phyloP scores from a whole-genome alignment of 2,113 vertebrate genomes.

The Larimichthys crocea region DNA sequence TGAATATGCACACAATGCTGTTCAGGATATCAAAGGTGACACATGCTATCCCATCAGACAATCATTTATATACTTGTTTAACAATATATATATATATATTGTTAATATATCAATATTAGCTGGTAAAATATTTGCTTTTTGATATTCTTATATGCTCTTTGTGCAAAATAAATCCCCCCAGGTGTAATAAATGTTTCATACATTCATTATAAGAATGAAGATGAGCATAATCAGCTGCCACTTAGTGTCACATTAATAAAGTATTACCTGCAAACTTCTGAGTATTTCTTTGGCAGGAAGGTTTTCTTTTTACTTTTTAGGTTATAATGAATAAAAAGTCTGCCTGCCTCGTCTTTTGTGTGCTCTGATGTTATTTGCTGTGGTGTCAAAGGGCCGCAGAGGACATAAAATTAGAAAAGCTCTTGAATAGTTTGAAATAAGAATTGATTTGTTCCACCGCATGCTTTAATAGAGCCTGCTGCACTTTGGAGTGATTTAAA shows the following conservation, averaged over 20 bases:
- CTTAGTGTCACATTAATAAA: background rate
- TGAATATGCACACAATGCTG: background rate
- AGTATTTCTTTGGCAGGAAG: background rate
- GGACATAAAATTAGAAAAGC: constrained; percentile 45
- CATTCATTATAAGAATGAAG: no score
- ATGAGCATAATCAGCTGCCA: constrained; percentile 6
- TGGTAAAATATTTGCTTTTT: background rate
- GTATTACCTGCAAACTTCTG: background rate
- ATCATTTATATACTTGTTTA: background rate
- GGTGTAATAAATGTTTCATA: no score
- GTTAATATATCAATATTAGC: background rate
- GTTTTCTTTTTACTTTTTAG: background rate
- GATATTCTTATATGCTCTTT: background rate
- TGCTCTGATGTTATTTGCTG: constrained; percentile 26
- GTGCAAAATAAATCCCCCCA: no score
- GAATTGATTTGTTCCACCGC: constrained; percentile 11
- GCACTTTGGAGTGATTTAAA: background rate
- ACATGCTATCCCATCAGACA: background rate
- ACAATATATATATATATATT: background rate
- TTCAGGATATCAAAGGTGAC: background rate
- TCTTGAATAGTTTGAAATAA: constrained; percentile 32
- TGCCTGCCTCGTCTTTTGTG: constrained; percentile 14
- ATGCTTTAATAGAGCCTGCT: background rate
- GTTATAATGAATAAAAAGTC: constrained; percentile 27
- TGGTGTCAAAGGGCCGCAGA: constrained; percentile 29